phyloP scores from a whole-genome alignment of 1,140 invertebrate species.

The Trichoplusia ni region DNA sequence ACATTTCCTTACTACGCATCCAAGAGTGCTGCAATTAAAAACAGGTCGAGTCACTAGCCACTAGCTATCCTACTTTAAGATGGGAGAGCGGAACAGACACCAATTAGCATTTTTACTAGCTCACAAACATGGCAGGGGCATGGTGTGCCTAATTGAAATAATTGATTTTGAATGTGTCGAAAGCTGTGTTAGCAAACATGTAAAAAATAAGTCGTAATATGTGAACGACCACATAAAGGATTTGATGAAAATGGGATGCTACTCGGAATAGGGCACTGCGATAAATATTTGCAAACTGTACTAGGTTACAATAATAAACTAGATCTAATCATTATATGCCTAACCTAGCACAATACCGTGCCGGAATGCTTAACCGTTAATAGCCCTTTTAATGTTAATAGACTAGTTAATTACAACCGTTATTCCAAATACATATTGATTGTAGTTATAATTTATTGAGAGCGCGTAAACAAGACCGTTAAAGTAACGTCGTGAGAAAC shows the following conservation, averaged over 20 bases:
- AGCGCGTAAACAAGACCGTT: neutral
- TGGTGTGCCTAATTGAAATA: no score
- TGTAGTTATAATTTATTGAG: neutral
- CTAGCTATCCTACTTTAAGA: neutral
- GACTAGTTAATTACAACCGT: neutral
- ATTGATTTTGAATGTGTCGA: no score
- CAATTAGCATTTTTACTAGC: neutral
- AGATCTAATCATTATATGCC: no score
- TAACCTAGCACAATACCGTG: neutral
- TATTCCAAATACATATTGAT: constrained; percentile 8
- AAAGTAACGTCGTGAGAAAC: neutral
- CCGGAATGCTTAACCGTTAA: neutral
- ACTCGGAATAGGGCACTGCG: no score
- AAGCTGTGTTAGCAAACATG: no score
- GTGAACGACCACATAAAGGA: no score
- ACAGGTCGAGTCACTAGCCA: neutral
- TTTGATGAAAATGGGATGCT: no score
- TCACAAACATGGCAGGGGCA: no score
- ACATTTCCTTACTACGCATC: constrained; percentile 4
- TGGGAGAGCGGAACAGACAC: neutral
- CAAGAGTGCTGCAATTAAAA: constrained; percentile 5
- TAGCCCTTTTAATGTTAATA: neutral
- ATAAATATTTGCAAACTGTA: no score
- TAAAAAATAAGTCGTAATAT: no score
- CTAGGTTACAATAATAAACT: no score